Base-by-base conservation (phyloP, 2,888 invertebrate species). In the Brachyopa scutellaris region DNA sequence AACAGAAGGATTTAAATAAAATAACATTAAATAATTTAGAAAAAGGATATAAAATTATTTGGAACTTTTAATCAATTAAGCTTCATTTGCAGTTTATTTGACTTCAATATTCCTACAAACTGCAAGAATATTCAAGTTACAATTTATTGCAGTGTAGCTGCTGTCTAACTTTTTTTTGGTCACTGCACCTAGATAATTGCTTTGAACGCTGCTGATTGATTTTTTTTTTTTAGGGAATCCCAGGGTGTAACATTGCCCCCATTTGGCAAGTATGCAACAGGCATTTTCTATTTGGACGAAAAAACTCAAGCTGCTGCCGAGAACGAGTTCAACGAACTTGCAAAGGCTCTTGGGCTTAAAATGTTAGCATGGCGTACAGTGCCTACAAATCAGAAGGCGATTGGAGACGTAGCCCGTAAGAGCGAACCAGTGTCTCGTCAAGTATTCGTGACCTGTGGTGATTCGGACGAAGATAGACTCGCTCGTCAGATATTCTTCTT, bases 341-440 rank as follows among this genome's bases (percentile, higher is more conserved):
- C 98, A 67, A 93, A 94, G 86, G 95, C 95, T 86, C 93, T 97
- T 88, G 94, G 94, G 23, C 92, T 99, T 85, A 92, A 94, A 91
- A 95, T 99, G 74, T 90, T 99, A 79, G 95, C 96, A 88, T 99
- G 99, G 99, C 94, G 99, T 85, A 96, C 96, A 33, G 97, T 99
- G 66, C 98, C 98, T 23, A 96, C 96, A 57, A 95, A 98, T 90
- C 95, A 94, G 88, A 91, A 94, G 66, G 93, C 94, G 85, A 97
- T 99, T 87, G 99, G 97, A 87, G 97, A 85, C 86, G 98, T 99
- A 87, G 99, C 99, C 70, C 94, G 94, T 88, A 96, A 96, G 91
- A 96, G 96, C 87, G 99, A 99, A 92, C 99, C 99, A 36, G 94
- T 95, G 88, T 98, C 99, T 93, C 94, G 97, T 86, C 99, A 99